Conservation (phyloP, 2,797 vertebrate species). For the Esox lucius region DNA sequence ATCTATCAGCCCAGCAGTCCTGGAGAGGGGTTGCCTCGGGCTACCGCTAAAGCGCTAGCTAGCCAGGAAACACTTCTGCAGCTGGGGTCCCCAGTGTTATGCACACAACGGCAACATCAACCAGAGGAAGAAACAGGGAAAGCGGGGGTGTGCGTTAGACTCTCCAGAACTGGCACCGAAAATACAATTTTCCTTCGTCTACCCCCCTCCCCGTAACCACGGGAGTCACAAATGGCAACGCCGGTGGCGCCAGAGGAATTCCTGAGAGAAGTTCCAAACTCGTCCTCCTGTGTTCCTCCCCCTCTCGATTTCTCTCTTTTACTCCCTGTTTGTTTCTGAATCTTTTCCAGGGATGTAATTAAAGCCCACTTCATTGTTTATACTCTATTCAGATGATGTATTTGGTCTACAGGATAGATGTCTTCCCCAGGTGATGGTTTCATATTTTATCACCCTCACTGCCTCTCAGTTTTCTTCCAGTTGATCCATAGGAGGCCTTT, state of each 20-base stretch:
- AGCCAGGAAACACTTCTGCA: constrained; percentile 66
- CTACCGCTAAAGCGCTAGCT: constrained; percentile 56
- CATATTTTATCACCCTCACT: constrained; percentile 28
- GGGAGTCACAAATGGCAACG: neutral
- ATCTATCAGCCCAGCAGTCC: constrained; percentile 67
- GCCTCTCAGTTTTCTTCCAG: constrained; percentile 36
- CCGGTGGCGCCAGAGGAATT: constrained; percentile 27
- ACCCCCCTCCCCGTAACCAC: neutral
- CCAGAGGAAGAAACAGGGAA: constrained; percentile 22
- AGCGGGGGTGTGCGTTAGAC: constrained; percentile 32
- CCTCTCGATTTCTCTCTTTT: constrained; percentile 40
- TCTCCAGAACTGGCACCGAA: constrained; percentile 40
- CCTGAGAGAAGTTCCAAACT: constrained; percentile 30
- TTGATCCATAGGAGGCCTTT: constrained; percentile 44
- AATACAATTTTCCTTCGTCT: constrained; percentile 27
- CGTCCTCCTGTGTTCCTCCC: constrained; percentile 35
- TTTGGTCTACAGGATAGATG: constrained; percentile 34
- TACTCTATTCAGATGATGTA: constrained; percentile 65
- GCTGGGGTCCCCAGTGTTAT: constrained; percentile 49
- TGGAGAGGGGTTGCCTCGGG: constrained; percentile 56
- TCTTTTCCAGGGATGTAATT: constrained; percentile 63
- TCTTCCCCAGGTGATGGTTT: constrained; percentile 36
- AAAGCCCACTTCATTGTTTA: constrained; percentile 60
- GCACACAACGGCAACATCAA: constrained; percentile 49
- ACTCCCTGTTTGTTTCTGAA: constrained; percentile 39